Conservation (phyloP, 2,113 vertebrate genomes). For the Pseudopodoces humilis region DNA sequence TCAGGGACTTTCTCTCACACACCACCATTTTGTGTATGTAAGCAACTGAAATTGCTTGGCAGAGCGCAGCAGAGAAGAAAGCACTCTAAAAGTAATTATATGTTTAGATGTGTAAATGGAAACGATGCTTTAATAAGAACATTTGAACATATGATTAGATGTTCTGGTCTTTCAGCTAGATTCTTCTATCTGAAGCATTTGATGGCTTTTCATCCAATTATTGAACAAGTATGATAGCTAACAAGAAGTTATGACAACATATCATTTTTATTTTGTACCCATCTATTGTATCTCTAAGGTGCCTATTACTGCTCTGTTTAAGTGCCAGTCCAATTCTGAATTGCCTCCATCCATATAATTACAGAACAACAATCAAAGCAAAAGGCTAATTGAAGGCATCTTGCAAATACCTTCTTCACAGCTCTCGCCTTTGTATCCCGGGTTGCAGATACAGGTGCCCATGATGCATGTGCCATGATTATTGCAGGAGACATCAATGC, state of each 20-base stretch:
- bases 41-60: conserved; percentile 2
- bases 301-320: conserved; percentile 36
- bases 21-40: neutral
- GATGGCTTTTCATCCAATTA: conserved; percentile 33
- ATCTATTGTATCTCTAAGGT: conserved; percentile 21
- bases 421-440: conserved; percentile 96
- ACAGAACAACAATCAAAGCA: neutral
- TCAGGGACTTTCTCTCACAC: neutral
- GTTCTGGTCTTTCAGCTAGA: conserved; percentile 12
- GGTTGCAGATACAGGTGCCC: conserved; percentile 97
- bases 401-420: conserved; percentile 91
- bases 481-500: conserved; percentile 91
- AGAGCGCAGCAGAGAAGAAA: neutral
- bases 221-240: conserved; percentile 36
- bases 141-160: conserved; percentile 46
- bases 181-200: conserved; percentile 9
- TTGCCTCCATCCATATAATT: neutral
- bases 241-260: conserved; percentile 19
- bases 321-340: neutral
- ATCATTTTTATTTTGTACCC: conserved; percentile 31
- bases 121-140: conserved; percentile 40
- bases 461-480: conserved; percentile 93
- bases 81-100: conserved; percentile 55
- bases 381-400: neutral
- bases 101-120: conserved; percentile 36